A percentile compares a stretch with the other conserved stretches of the same genome.
phyloP scores from a whole-genome alignment of 2,888 invertebrate species.

The Sarcophaga caerulescens region DNA sequence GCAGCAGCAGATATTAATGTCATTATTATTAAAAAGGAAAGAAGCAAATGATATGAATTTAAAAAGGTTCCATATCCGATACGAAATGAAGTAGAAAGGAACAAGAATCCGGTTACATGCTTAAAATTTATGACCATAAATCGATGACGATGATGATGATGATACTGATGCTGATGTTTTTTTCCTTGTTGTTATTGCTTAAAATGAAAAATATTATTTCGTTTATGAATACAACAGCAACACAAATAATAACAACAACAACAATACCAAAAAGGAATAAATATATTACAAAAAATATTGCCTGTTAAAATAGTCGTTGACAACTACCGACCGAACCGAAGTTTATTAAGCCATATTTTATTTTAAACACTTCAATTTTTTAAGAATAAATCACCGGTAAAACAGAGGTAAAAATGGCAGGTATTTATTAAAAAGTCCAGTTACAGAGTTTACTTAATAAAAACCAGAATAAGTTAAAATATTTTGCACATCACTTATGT shows the following conservation, averaged over 20 bases:
- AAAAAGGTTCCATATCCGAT: slow-evolving; percentile 35
- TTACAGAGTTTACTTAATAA: no score
- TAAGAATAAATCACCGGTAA: background rate
- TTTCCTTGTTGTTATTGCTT: no score
- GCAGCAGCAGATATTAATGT: slow-evolving; percentile 62
- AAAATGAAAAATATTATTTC: no score
- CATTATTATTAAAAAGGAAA: slow-evolving; percentile 65
- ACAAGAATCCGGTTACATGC: slow-evolving; percentile 34
- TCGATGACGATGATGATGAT: slow-evolving; percentile 29
- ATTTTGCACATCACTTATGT: no score
- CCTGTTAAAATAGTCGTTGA: slow-evolving; percentile 46
- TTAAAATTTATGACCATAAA: slow-evolving; percentile 56
- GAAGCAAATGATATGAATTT: slow-evolving; percentile 60
- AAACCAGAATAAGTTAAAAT: no score
- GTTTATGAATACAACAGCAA: no score
- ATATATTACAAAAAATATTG: slow-evolving; percentile 39
- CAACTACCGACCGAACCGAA: background rate
- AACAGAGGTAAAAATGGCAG: background rate
- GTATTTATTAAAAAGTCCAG: background rate
- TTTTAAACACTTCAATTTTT: background rate
- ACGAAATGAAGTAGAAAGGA: slow-evolving; percentile 36
- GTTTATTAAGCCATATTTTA: slow-evolving; percentile 32
- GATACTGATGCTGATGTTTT: background rate
- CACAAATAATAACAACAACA: background rate
- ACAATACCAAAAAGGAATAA: background rate